Conservation (phyloP, 1,140 invertebrate genomes). For the Antheraea pernyi region DNA sequence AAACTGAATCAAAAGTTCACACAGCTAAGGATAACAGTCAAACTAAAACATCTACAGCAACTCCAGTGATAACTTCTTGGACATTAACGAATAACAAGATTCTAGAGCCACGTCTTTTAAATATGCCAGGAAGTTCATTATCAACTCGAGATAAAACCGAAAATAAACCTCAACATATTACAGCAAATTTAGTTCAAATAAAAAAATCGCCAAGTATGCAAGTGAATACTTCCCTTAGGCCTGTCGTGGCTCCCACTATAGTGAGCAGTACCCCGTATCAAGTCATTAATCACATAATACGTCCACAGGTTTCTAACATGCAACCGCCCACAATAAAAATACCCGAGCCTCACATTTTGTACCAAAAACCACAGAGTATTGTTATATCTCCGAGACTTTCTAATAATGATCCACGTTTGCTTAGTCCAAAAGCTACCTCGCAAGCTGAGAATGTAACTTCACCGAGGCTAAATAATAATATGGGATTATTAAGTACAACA, state of each 20-base stretch:
- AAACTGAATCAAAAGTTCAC: conserved; percentile 47
- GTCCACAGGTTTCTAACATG: conserved; percentile 63
- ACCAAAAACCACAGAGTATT: conserved; percentile 76
- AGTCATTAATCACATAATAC: conserved; percentile 73
- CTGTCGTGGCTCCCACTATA: conserved; percentile 56
- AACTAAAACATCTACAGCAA: conserved; percentile 74
- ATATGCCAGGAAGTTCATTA: conserved; percentile 45
- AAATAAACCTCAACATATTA: conserved; percentile 67
- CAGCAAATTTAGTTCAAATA: conserved; percentile 71
- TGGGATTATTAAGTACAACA: conserved; percentile 65
- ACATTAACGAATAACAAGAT: conserved; percentile 65
- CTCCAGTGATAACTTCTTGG: conserved; percentile 80
- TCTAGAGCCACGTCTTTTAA: conserved; percentile 62
- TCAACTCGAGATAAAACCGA: conserved; percentile 53
- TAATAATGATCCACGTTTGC: conserved; percentile 55
- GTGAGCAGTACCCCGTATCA: conserved; percentile 60
- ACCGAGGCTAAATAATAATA: conserved; percentile 60
- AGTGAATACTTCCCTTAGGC: conserved; percentile 51
- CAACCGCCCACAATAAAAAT: conserved; percentile 81
- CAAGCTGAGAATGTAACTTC: conserved; percentile 60
- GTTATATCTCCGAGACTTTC: conserved; percentile 76
- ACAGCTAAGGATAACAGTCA: conserved; percentile 72
- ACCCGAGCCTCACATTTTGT: conserved; percentile 79
- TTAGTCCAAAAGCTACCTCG: conserved; percentile 64
- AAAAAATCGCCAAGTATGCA: conserved; percentile 54